Conservation (phyloP, 1,140 invertebrate species). For the Pseudobourletiella spinata region DNA sequence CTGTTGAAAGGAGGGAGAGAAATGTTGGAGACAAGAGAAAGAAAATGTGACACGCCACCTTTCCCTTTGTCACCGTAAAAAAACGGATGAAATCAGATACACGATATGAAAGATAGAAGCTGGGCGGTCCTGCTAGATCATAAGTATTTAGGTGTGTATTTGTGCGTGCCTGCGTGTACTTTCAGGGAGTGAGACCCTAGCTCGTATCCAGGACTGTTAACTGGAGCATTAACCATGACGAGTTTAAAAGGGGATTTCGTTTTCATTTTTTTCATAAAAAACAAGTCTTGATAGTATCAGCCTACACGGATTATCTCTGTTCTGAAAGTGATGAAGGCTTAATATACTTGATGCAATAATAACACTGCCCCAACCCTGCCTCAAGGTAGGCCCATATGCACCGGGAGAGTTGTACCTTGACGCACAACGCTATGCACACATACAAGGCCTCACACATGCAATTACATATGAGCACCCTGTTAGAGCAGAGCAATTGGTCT, state of each 20-base stretch:
- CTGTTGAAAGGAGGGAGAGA: background rate
- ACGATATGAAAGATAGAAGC: background rate
- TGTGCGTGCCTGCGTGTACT: too few species aligned
- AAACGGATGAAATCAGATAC: constrained; percentile 5
- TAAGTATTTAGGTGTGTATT: too few species aligned
- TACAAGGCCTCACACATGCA: background rate
- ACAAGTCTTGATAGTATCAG: too few species aligned
- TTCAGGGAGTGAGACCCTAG: too few species aligned
- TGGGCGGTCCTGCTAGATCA: background rate
- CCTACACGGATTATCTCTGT: background rate
- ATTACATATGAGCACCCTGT: background rate
- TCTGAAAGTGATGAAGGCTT: background rate
- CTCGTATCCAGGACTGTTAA: too few species aligned
- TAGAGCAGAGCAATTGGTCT: background rate
- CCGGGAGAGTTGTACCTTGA: too few species aligned
- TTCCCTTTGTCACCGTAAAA: background rate
- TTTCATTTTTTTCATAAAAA: too few species aligned
- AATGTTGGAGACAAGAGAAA: background rate
- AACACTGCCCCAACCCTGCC: background rate
- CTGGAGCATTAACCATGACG: too few species aligned
- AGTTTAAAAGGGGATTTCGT: too few species aligned
- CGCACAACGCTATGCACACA: background rate
- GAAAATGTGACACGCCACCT: background rate
- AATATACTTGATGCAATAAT: background rate
- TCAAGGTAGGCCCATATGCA: background rate